Conservation (phyloP, 37 sponge, comb jelly and placozoan species). For the Ephydatia muelleri region DNA sequence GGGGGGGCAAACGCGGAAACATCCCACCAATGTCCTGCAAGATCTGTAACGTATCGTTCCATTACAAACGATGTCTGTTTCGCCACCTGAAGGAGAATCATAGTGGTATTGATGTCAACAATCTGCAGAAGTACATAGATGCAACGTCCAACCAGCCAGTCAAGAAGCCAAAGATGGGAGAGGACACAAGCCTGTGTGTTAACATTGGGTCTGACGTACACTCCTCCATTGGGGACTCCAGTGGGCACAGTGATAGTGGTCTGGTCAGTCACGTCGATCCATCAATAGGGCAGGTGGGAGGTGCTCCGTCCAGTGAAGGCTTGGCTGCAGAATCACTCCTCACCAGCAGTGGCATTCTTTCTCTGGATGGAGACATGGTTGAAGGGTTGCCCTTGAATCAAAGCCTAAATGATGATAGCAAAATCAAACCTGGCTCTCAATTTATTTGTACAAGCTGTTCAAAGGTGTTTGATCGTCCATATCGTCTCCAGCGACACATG, state of each 20-base stretch:
- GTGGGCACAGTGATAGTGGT: no score
- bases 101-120: conserved; percentile 21
- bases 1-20: conserved; percentile 5
- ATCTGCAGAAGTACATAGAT: conserved; percentile 44
- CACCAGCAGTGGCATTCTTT: no score
- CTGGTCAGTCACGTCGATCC: no score
- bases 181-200: conserved; percentile 31
- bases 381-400: no score
- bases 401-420: no score
- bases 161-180: neutral
- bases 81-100: conserved; percentile 64
- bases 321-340: no score
- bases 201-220: conserved; percentile 27
- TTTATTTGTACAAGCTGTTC: conserved; percentile 44
- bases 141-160: neutral
- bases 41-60: conserved; percentile 51
- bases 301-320: no score
- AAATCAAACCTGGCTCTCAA: no score
- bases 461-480: conserved; percentile 58
- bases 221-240: conserved; percentile 1
- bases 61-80: conserved; percentile 58
- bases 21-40: conserved; percentile 45
- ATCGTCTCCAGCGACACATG: conserved; percentile 54
- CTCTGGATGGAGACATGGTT: no score
- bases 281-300: no score